A percentile compares a stretch with the other conserved stretches of the same genome.
These are phyloP conservation scores for Tenrec ecaudatus DNA, from an alignment of 2,113 vertebrate genomes.

Conservation along the genomic window DNA sequence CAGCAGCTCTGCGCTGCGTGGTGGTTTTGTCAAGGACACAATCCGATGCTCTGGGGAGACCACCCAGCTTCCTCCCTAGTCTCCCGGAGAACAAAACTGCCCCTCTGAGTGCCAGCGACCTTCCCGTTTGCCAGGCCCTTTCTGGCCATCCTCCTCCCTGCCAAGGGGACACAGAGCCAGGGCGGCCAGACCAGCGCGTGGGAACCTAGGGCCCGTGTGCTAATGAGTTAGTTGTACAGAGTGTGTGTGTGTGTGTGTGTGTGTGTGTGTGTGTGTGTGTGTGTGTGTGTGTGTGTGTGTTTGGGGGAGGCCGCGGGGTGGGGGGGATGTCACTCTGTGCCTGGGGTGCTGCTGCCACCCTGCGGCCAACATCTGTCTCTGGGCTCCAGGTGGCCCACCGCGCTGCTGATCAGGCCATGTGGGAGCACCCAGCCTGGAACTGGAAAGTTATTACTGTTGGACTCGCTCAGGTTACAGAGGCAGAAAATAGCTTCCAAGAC, in stretches of 20 bases:
- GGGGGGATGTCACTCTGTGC: neutral
- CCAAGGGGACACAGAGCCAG: slow-evolving; percentile 68
- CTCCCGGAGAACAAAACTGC: slow-evolving; percentile 77
- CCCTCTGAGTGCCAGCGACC: slow-evolving; percentile 82
- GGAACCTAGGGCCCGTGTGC: slow-evolving; percentile 40
- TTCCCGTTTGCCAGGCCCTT: slow-evolving; percentile 47
- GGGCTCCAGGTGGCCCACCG: neutral
- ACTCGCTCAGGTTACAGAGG: neutral
- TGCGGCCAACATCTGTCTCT: slow-evolving; percentile 69
- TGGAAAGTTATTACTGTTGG: neutral
- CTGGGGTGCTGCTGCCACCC: slow-evolving; percentile 81
- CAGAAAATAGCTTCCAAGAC: neutral
- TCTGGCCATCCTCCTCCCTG: neutral
- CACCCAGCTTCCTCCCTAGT: slow-evolving; percentile 84
- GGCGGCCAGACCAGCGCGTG: slow-evolving; percentile 67
- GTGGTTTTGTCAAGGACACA: slow-evolving; percentile 82
- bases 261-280: no score
- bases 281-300: no score
- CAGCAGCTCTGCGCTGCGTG: slow-evolving; percentile 68
- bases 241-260: no score
- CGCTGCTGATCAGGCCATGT: accelerated
- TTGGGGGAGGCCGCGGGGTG: no score
- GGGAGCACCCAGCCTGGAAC: accelerated
- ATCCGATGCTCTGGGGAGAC: slow-evolving; percentile 81
- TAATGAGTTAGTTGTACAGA: slow-evolving; percentile 37